Evolutionary conservation across 2,797 vertebrate species (phyloP), one percentile per base, ranked within the genome.

Genomic region (Botia kubotai): DNA sequence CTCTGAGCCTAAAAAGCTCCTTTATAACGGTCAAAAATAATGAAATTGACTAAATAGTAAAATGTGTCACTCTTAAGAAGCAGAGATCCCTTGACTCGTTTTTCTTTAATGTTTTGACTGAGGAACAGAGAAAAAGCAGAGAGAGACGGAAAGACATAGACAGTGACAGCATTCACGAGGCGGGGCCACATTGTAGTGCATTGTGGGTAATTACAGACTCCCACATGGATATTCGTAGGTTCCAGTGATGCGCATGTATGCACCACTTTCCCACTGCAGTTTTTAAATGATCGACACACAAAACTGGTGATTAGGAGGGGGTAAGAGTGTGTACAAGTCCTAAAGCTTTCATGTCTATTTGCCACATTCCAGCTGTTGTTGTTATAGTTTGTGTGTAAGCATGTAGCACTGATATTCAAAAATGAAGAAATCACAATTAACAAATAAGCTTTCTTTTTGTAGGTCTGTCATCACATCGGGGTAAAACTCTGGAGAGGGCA

Each of bases 171-270:
- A 68, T 57, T 57, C 88, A 85, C 85, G 88, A 82, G 93, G 94
- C 87, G 88, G 87, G 88, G 90, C 85, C 76, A 89, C 86, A 92
- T 93, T 92, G 90, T 89, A 88, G 88, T 86, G 81, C 89, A 93
- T 91, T 90, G 92, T 92, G 91, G 93, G 91, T 95, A 95, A 95
- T 96, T 95, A 95, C 94, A 95, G 93, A 86, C 91, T 94, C 89
- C 89, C 88, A 91, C 90, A 91, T 91, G 91, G 90, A 94, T 94
- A 91, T 94, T 93, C 92, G 93, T 92, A 89, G 91, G 89, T 91
- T 88, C 85, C 86, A 92, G 91, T 83, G 84, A 92, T 92, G 88
- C 89, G 89, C 87, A 90, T 70, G 63, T 84, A 76, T 84, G 89
- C 23, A 87, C 87, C 85, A 86, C 86, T 89, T 88, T 92, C 80